These are phyloP conservation scores for Nephrotoma flavescens DNA, from an alignment of 2,888 invertebrate species.

Conservation along the genomic window DNA sequence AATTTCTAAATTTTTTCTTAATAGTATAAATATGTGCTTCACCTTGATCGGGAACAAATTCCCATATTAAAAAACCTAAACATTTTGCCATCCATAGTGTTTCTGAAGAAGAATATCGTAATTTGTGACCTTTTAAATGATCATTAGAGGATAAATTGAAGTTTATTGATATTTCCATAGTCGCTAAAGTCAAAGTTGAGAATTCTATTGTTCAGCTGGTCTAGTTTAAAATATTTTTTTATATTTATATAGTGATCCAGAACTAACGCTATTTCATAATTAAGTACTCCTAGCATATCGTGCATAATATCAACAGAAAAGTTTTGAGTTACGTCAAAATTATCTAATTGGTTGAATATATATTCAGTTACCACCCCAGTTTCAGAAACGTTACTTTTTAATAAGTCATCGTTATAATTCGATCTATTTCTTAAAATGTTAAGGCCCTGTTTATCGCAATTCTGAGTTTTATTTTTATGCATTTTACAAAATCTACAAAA, in stretches of 20 bases:
- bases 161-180: not conserved
- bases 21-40: not conserved
- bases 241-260: no score
- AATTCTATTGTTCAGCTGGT: not conserved
- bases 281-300: not conserved
- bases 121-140: not conserved
- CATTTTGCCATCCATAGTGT: not conserved
- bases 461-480: not conserved
- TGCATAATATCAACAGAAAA: not conserved
- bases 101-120: not conserved
- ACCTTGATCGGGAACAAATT: not conserved
- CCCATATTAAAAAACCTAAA: not conserved
- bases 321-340: no score
- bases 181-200: not conserved
- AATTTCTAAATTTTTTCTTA: not conserved
- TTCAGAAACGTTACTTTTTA: not conserved
- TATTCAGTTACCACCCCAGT: not conserved
- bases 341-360: not conserved
- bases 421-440: not conserved
- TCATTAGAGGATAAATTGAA: not conserved
- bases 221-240: not conserved
- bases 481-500: not conserved
- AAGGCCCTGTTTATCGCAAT: not conserved
- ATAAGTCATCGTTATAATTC: not conserved
- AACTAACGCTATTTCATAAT: no score